Evolutionary conservation across 2,888 invertebrate species (phyloP), one percentile per base, ranked within the genome.

Genomic region (Dusona sp.): DNA sequence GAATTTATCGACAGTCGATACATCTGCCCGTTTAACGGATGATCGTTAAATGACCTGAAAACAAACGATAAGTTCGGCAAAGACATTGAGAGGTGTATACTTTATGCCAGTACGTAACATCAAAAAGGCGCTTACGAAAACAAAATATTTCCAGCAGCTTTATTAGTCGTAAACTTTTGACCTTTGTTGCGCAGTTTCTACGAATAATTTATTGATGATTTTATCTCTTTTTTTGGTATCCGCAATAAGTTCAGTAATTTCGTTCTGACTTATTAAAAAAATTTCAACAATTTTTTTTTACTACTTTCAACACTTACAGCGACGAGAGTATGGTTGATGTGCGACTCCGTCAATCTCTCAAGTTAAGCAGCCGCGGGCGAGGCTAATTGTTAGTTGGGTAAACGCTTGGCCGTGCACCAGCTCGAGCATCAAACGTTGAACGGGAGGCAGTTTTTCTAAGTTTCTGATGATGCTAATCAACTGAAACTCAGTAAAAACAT

Each of bases 1-100:
- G 36, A 80, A 77, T 80, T 79, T 68, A 65, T 51, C 64, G 79
- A 51, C 19, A 68, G 68, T 61, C 72, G 73, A 73, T 77, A 73
- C 73, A 84, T 72, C 67, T 81, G 85, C 70, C 70, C 45, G 22
- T 67, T 42, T 57, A 36, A 67, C 33, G 67, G 73, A 79, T 74
- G 33, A 79, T 68, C 83, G 79, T 79, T 77, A 70, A 86, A 86
- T 86, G 86, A 64, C 65, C 79, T 51, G 86, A 79, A 83, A 83
- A 70, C 78, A 25, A 54, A 72, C 77, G 83, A 86, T 86, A 86
- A 86, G 79, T 82, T 79, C 75, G 45, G 54, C n/a, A 42, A 74
- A 77, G 65, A 65, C 48, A 42, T 45, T 74, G 61, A 29, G 29
- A 16, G 6, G 61, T 61, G 29, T 61, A 29, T 61, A 61, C 61